phyloP scores from a whole-genome alignment of 1,140 invertebrate species.

The Drosophila guanche region DNA sequence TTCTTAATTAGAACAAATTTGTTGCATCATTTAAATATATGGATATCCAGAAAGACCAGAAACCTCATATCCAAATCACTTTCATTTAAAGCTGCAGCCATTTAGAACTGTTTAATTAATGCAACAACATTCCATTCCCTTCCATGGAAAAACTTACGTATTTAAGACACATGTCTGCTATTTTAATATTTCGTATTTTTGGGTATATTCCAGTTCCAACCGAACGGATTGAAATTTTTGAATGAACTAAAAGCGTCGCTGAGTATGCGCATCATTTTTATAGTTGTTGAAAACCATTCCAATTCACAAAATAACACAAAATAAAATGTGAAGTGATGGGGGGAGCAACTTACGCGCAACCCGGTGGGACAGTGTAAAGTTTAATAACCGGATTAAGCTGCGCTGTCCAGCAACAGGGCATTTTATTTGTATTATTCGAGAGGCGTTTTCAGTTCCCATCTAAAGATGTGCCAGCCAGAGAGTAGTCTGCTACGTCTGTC shows the following conservation, averaged over 20 bases:
- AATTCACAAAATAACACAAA: slow-evolving; percentile 5
- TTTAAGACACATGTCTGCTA: slow-evolving; percentile 48
- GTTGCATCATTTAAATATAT: slow-evolving; percentile 13
- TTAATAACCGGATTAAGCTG: slow-evolving; percentile 77
- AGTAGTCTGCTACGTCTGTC: slow-evolving; percentile 8
- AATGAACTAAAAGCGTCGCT: slow-evolving; percentile 74
- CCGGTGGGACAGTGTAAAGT: slow-evolving; percentile 62
- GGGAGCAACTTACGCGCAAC: slow-evolving; percentile 50
- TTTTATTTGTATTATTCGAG: slow-evolving; percentile 20
- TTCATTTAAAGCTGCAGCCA: slow-evolving; percentile 20
- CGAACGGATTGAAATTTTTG: slow-evolving; percentile 41
- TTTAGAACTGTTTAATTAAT: slow-evolving; percentile 22
- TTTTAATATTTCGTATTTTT: slow-evolving; percentile 1
- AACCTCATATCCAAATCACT: not conserved
- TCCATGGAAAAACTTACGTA: slow-evolving; percentile 52
- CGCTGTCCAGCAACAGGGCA: slow-evolving; percentile 40
- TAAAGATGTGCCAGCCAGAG: slow-evolving; percentile 28
- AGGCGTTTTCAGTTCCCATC: slow-evolving; percentile 9
- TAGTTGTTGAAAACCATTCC: slow-evolving; percentile 34
- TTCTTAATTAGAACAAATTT: slow-evolving; percentile 47
- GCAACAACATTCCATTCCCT: not conserved
- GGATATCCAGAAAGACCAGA: slow-evolving; percentile 36
- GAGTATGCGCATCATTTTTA: slow-evolving; percentile 61
- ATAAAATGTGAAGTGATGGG: slow-evolving; percentile 40
- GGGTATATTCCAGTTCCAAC: slow-evolving; percentile 17